A percentile compares a stretch with the other conserved stretches of the same genome.
These are phyloP conservation scores for Platycheirus rosarum DNA, from an alignment of 2,888 invertebrate genomes.

Conservation along the genomic window DNA sequence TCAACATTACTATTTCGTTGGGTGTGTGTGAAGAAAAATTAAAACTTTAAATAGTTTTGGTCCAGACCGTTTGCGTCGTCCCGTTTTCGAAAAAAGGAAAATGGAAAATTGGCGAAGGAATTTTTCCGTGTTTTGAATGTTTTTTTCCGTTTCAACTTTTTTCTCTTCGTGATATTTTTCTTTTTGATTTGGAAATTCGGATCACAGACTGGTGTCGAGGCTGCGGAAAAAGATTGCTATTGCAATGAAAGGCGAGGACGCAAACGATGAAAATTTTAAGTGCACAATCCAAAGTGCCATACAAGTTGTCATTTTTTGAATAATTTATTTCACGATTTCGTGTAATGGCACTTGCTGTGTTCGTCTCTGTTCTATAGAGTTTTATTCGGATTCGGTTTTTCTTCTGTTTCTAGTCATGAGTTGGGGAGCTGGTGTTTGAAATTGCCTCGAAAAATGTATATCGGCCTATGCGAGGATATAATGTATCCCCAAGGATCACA, in stretches of 20 bases:
- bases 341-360: conserved; percentile 68
- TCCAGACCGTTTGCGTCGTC: conserved; percentile 33
- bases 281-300: conserved; percentile 68
- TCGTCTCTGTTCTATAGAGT: conserved; percentile 49
- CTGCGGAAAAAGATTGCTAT: conserved; percentile 38
- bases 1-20: background rate
- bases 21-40: conserved; percentile 31
- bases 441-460: conserved; percentile 66
- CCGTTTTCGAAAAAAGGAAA: conserved; percentile 23
- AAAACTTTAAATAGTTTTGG: conserved; percentile 67
- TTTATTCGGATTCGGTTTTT: conserved; percentile 43
- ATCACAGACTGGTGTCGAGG: conserved; percentile 58
- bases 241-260: conserved; percentile 52
- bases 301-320: conserved; percentile 69
- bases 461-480: conserved; percentile 62
- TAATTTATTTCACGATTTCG: conserved; percentile 73
- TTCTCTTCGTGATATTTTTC: background rate
- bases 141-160: conserved; percentile 22
- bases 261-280: conserved; percentile 70
- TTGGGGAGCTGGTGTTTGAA: conserved; percentile 49
- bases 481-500: conserved; percentile 57
- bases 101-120: conserved; percentile 54
- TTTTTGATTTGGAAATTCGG: conserved; percentile 67
- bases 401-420: conserved; percentile 17
- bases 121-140: conserved; percentile 35